phyloP scores from a whole-genome alignment of 1,140 invertebrate species.

The Trachymyrmex cornetzi region DNA sequence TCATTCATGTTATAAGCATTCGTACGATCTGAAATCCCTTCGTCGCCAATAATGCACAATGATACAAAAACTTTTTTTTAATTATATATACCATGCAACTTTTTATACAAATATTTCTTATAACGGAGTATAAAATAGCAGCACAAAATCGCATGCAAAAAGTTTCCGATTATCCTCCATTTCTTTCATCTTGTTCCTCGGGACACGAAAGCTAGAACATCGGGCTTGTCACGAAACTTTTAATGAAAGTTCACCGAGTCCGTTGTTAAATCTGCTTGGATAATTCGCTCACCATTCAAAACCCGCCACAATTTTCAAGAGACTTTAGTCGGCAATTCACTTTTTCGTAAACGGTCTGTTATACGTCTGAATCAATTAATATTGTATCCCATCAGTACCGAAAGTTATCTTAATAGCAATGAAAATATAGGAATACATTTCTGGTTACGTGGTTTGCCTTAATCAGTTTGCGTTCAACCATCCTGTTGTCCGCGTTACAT shows the following conservation, averaged over 20 bases:
- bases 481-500: conserved; percentile 38
- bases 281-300: conserved; percentile 62
- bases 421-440: conserved; percentile 30
- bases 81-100: neutral
- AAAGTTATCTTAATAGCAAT: conserved; percentile 33
- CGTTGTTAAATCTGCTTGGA: conserved; percentile 64
- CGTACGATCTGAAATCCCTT: neutral
- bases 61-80: neutral
- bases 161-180: conserved; percentile 65
- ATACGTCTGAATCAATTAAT: conserved; percentile 25
- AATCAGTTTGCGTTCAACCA: conserved; percentile 47
- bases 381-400: neutral
- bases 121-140: neutral
- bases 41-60: neutral
- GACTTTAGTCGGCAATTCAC: conserved; percentile 9
- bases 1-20: conserved; percentile 18
- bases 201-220: conserved; percentile 52
- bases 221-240: conserved; percentile 71
- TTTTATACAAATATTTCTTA: conserved; percentile 7
- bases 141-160: conserved; percentile 47
- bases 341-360: conserved; percentile 4
- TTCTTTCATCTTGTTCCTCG: conserved; percentile 43
- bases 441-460: conserved; percentile 44
- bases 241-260: conserved; percentile 68
- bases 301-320: conserved; percentile 24